Percentiles rank a stretch among this genome's conserved stretches.
Evolutionary conservation across 2,113 vertebrate species (phyloP).

Genomic region (Tringa solitaria): DNA sequence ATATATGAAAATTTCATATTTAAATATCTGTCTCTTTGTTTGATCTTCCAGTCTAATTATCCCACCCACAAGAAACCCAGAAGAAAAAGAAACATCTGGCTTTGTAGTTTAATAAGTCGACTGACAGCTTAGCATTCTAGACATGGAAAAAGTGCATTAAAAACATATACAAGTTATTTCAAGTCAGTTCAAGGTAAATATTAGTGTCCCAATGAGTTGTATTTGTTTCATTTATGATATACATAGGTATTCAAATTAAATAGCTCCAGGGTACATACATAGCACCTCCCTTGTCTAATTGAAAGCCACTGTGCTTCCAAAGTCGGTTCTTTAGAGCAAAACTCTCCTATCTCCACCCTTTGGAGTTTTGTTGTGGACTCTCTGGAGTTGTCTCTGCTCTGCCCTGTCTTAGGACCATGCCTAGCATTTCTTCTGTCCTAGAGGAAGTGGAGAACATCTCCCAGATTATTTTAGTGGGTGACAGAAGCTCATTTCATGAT

Average conservation of each 20-base stretch:
- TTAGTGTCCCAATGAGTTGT: neutral
- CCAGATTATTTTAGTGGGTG: neutral
- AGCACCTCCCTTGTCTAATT: neutral
- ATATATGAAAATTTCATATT: neutral
- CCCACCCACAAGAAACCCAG: neutral
- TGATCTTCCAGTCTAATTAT: neutral
- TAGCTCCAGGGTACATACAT: neutral
- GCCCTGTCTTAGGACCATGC: neutral
- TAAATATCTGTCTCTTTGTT: neutral
- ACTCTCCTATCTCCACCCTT: neutral
- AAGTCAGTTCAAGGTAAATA: neutral
- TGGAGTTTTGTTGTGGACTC: neutral
- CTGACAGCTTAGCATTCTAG: neutral
- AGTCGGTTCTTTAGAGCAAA: neutral
- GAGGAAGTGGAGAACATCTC: neutral
- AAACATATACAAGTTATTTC: neutral
- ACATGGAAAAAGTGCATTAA: neutral
- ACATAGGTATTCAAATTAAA: neutral
- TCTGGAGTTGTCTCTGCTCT: neutral
- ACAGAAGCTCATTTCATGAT: neutral
- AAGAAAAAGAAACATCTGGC: neutral
- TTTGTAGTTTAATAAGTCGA: neutral
- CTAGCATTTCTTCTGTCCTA: neutral
- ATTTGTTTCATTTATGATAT: neutral
- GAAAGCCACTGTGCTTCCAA: neutral